phyloP scores from a whole-genome alignment of 2,113 vertebrate genomes.

The Lamprotornis superbus region DNA sequence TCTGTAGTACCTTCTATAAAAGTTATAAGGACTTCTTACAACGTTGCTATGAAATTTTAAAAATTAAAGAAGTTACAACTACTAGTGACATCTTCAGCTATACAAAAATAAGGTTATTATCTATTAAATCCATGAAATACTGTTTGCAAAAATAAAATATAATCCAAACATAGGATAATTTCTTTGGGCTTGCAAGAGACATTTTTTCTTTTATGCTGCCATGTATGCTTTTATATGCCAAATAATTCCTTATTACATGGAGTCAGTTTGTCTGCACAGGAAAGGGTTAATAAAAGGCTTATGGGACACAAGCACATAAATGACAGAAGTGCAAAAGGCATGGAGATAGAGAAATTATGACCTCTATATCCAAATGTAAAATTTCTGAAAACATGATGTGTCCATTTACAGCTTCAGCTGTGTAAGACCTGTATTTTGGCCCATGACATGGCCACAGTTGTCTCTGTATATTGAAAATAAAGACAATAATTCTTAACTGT shows the following conservation, averaged over 20 bases:
- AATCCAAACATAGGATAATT: background rate
- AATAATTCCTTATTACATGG: background rate
- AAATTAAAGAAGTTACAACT: background rate
- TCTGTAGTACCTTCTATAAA: background rate
- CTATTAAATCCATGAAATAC: background rate
- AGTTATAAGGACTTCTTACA: background rate
- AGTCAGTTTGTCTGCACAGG: background rate
- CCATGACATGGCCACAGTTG: background rate
- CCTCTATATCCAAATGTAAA: background rate
- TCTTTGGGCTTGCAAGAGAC: background rate
- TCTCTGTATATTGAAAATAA: background rate
- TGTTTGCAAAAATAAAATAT: background rate
- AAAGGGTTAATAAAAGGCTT: background rate
- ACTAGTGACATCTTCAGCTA: background rate
- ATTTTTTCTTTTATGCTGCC: background rate
- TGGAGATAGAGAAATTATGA: background rate
- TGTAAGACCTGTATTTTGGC: background rate
- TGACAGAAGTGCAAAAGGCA: background rate
- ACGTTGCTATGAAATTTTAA: background rate
- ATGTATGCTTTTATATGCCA: background rate
- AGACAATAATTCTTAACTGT: background rate
- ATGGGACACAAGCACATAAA: background rate
- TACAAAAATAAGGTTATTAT: background rate
- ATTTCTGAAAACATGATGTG: background rate
- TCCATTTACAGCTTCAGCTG: background rate